Percentiles rank a stretch among this genome's conserved stretches.
phyloP scores from a whole-genome alignment of 2,888 invertebrate species.

The Bugula neritina region DNA sequence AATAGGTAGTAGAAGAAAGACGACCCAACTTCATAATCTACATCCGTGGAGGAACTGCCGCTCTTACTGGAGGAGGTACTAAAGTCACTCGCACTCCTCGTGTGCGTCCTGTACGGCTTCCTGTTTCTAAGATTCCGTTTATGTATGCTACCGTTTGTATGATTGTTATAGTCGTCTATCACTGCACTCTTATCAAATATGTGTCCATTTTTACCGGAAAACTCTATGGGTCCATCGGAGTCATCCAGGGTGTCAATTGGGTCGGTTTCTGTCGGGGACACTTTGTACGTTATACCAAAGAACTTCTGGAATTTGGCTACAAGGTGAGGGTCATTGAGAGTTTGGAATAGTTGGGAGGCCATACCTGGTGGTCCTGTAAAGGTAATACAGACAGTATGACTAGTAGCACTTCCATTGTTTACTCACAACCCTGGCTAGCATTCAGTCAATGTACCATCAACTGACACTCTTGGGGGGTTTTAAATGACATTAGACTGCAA shows the following conservation, averaged over 20 bases:
- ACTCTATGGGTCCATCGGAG: background rate
- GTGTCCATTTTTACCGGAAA: background rate
- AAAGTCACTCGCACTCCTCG: slow-evolving; percentile 9
- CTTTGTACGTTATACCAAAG: slow-evolving; percentile 9
- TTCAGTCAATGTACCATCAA: no score
- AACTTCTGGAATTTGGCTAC: slow-evolving; percentile 17
- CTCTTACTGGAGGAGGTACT: background rate
- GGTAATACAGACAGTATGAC: no score
- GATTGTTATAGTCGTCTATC: background rate
- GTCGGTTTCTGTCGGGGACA: background rate
- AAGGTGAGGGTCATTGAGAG: slow-evolving; percentile 3
- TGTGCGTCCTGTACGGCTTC: background rate
- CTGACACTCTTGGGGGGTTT: no score
- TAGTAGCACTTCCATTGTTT: no score
- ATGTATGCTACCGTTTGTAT: background rate
- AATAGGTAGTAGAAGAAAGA: slow-evolving; percentile 70
- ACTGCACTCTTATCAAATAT: background rate
- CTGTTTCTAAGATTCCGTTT: background rate
- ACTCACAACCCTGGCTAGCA: no score
- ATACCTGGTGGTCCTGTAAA: no score
- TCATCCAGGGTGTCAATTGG: background rate
- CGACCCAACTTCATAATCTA: slow-evolving; percentile 1
- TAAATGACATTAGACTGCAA: no score
- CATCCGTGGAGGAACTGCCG: background rate
- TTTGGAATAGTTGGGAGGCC: background rate